Evolutionary conservation across 2,113 vertebrate genomes (phyloP).

Genomic region (Laticauda laticaudata): DNA sequence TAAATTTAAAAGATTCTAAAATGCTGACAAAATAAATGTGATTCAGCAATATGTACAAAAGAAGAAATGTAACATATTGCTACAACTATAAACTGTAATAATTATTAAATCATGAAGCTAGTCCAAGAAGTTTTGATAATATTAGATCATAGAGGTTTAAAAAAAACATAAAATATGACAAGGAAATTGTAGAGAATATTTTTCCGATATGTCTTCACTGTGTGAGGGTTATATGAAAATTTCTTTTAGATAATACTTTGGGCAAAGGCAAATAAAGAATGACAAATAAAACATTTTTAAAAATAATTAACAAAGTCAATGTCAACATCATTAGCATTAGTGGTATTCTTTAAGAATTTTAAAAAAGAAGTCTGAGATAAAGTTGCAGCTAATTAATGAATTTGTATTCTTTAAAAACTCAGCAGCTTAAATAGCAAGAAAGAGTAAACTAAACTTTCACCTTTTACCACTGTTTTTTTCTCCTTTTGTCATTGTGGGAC

Average conservation of each 20-base stretch:
- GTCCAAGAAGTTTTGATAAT: slow-evolving; percentile 2
- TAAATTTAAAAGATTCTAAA: slow-evolving; percentile 7
- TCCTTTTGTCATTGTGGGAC: background rate
- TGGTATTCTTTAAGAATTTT: background rate
- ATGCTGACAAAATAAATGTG: background rate
- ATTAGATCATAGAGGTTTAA: slow-evolving; percentile 22
- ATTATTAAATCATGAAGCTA: background rate
- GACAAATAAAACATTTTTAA: background rate
- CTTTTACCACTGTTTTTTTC: background rate
- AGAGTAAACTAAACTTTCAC: background rate
- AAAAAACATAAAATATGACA: slow-evolving; percentile 17
- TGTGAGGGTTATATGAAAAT: background rate
- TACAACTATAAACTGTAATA: slow-evolving; percentile 24
- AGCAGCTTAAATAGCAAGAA: background rate
- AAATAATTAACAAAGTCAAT: slow-evolving; percentile 6
- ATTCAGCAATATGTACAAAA: background rate
- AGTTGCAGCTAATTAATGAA: background rate
- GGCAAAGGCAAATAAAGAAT: background rate
- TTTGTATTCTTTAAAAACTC: background rate
- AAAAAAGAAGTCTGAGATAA: background rate
- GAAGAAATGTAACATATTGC: slow-evolving; percentile 7
- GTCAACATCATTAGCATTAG: background rate
- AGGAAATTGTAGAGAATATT: slow-evolving; percentile 23
- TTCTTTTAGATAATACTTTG: slow-evolving; percentile 5
- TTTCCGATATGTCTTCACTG: background rate